Base-by-base conservation (phyloP, 2,113 vertebrate species). In the Sphyrna mokarran region DNA sequence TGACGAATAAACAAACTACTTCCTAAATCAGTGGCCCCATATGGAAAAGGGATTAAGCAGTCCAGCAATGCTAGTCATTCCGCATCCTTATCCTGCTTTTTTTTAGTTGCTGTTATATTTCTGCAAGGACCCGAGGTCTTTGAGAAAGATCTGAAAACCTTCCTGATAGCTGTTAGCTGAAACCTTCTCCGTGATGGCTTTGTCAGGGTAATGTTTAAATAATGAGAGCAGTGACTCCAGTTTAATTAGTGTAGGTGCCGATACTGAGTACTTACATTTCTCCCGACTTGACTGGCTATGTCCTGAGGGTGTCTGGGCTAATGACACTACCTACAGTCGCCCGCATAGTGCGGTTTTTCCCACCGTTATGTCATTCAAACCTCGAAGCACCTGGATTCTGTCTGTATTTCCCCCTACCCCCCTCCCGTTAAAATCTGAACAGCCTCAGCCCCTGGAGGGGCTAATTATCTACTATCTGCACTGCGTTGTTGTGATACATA, bases 201-300 rank as follows among this genome's bases (percentile, higher is more conserved):
- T 93, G 89, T 63, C 89, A 68, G 18, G 16, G 18, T 93, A 22
- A 93, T 93, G 89, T 93, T 68, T 93, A 93, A 93, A 68, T 93
- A 93, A 93, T 93, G 61, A 93, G 89, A 68, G 40, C 89, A 93
- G 89, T 68, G 89, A 23, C 89, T 93, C 61, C 16, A 93, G 89
- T 66, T 93, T 93, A 93, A 93, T 93, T 93, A 58, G 89, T 66
- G 61, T n/a, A 40, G 89, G 89, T 66, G 63, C 89, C 14, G 18
- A 16, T 66, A 1, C 37, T 83, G 80, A 43, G 80, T 20, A 83
- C 37, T 40, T 83, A n/a, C n/a, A 18, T 66, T 91, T 93, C 61
- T 90, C 20, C 63, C 16, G 89, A 66, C 63, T 93, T 93, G 33
- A 66, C 61, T 93, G 37, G 89, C 29, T 33, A 66, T 91, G 61